Evolutionary conservation across 2,113 vertebrate species (phyloP).

Genomic region (Antigone vipio): DNA sequence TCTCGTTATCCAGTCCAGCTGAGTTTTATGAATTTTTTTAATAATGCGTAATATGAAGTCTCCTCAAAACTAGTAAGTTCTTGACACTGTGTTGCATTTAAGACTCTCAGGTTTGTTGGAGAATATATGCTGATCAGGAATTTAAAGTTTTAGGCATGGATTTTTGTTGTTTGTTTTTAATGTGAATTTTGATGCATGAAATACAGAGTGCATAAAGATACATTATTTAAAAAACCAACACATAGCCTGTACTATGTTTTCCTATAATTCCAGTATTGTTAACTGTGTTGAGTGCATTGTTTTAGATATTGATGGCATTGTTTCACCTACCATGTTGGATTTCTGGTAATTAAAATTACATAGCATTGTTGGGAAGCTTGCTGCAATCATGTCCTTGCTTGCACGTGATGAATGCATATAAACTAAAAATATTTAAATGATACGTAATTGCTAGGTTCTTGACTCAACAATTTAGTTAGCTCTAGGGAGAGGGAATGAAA

Average conservation of each 20-base stretch:
- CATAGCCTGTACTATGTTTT: neutral
- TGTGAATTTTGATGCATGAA: neutral
- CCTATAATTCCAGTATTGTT: neutral
- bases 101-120: neutral
- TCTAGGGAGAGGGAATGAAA: conserved; percentile 33
- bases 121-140: neutral
- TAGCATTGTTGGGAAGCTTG: conserved; percentile 33
- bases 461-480: conserved; percentile 60
- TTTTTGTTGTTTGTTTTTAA: neutral
- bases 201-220: neutral
- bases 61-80: neutral
- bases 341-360: conserved; percentile 68
- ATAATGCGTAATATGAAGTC: neutral
- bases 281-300: neutral
- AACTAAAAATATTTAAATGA: conserved; percentile 72
- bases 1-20: neutral
- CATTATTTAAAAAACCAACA: neutral
- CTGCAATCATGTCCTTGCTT: conserved; percentile 46
- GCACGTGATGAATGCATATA: conserved; percentile 29
- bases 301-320: neutral
- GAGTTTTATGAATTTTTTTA: neutral
- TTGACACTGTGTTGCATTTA: neutral
- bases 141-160: neutral
- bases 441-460: conserved; percentile 66
- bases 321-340: neutral